Base-by-base conservation (phyloP, 2,113 vertebrate species). In the Myxocyprinus asiaticus region DNA sequence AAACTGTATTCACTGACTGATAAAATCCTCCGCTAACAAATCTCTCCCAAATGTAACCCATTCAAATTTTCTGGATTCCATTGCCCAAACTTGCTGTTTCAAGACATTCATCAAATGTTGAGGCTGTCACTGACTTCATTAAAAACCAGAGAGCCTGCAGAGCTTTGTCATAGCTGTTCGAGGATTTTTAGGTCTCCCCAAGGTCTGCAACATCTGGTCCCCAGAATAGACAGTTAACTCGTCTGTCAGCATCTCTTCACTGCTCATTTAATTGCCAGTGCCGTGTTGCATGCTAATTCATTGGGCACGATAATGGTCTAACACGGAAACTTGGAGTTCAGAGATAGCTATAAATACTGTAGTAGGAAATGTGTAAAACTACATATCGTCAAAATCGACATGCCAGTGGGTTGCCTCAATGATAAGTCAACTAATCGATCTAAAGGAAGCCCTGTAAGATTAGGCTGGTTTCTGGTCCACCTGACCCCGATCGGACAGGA, bases 151-250 rank as follows among this genome's bases (percentile, higher is more conserved):
- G 45, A 66, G 53, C 67, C 71, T 53, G 33, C 12, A 6, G 67
- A 45, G 51, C 56, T 88, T 87, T 84, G 88, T 89, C 85, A 84
- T 77, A 81, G 77, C 82, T 85, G 78, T 84, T 74, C 71, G 81
- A 74, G 83, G 87, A 84, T 81, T 87, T 87, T 76, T 84, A 83
- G 76, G 85, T 88, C 87, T 80, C 88, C 88, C 83, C 78, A 82
- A 82, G 88, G 86, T 77, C 42, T 22, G 76, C 70, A 83, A 89
- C 90, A 93, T 88, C 88, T 91, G 88, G 88, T 82, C 78, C 47
- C 61, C 76, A 76, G 87, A 87, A 89, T 87, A 88, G 83, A 87
- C 81, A 84, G 87, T 84, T 85, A 88, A 86, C 88, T 89, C 85
- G 85, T 89, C 87, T 85, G 86, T 84, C 86, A 88, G 65, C 7